Evolutionary conservation across 1,140 invertebrate species (phyloP), one percentile per base, ranked within the genome.

Genomic region (Myzus persicae): DNA sequence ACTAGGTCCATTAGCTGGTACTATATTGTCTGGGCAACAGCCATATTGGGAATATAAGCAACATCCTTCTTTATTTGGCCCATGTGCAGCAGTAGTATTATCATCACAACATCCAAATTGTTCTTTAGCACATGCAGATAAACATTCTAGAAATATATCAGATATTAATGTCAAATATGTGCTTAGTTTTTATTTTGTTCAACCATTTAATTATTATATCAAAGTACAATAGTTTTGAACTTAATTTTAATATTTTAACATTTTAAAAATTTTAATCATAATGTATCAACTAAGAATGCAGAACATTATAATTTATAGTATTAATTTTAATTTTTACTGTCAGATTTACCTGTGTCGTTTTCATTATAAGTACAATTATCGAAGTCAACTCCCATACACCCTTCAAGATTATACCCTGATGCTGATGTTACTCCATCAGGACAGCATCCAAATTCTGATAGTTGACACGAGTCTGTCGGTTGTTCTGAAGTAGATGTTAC

Each of bases 11-110:
- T 96, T 96, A 14, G 98, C 98, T 4, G 97, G 95, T n/a, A 96
- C 96, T 94, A 98, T 97, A 94, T 99, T 98, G 95, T 99, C 98
- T 1, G 98, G 98, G 95, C 98, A 99, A 95, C 98, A 99, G 31
- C 98, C 98, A 95, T 96, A 97, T 6, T 95, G 94, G 4, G 96
- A 95, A 8, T 96, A 96, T 46, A 98, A 95, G 95, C 98, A 99
- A 95, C 98, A 99, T 3, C 98, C 98, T 95, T 98, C 97, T 76
- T 96, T 95, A 94, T 97, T 97, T 1, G 96, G 96, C 81, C 98
- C 99, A 94, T 98, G 97, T 1, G 99, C 98, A 4, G 98, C 96
- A 0, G 98, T 99, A 93, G 97, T 95, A 1, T 96, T 96, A 95
- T 99, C 99, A 14, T 96, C 96, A 95, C 99, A 99, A 95, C 99